Percentiles rank a stretch among this genome's conserved stretches.
phyloP scores from a whole-genome alignment of 30 jellyfish, hydroid and myxozoan genomes.

The Catostylus mosaicus region DNA sequence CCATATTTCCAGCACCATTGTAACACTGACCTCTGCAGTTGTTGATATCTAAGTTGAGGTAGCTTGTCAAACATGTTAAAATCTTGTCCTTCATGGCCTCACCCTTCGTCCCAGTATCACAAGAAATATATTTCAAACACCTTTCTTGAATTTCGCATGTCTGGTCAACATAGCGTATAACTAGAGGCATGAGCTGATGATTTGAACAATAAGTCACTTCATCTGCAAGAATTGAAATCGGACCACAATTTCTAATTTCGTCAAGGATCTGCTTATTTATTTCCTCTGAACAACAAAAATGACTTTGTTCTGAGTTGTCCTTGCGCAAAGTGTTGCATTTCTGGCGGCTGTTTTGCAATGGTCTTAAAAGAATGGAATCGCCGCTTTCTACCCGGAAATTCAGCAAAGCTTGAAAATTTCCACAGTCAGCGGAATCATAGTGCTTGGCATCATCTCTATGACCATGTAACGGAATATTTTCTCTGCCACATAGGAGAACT shows the following conservation, averaged over 20 bases:
- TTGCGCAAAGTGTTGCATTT: constrained; percentile 65
- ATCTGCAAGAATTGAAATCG: constrained; percentile 54
- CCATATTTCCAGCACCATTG: constrained; percentile 54
- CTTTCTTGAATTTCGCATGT: constrained; percentile 10
- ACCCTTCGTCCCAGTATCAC: constrained; percentile 32
- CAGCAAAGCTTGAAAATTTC: constrained; percentile 19
- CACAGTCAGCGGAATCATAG: constrained; percentile 11
- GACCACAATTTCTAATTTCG: constrained; percentile 21
- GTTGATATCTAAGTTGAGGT: constrained; percentile 12
- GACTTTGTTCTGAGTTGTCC: constrained; percentile 58
- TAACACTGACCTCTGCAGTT: constrained; percentile 31
- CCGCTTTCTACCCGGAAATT: constrained; percentile 23
- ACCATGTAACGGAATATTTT: constrained; percentile 14
- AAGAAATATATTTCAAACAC: constrained; percentile 5
- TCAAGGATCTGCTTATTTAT: not conserved
- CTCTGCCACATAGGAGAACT: constrained; percentile 11
- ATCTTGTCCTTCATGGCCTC: constrained; percentile 22
- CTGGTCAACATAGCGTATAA: constrained; percentile 26
- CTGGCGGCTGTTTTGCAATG: constrained; percentile 43
- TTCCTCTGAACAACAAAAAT: constrained; percentile 38
- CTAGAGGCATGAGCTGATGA: constrained; percentile 18
- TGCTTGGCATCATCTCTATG: constrained; percentile 10
- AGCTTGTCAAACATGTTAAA: constrained; percentile 1
- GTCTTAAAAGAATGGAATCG: constrained; percentile 5
- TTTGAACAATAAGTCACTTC: constrained; percentile 40